These are phyloP conservation scores for Ramphastos sulfuratus DNA, from an alignment of 2,113 vertebrate genomes.

Conservation along the genomic window DNA sequence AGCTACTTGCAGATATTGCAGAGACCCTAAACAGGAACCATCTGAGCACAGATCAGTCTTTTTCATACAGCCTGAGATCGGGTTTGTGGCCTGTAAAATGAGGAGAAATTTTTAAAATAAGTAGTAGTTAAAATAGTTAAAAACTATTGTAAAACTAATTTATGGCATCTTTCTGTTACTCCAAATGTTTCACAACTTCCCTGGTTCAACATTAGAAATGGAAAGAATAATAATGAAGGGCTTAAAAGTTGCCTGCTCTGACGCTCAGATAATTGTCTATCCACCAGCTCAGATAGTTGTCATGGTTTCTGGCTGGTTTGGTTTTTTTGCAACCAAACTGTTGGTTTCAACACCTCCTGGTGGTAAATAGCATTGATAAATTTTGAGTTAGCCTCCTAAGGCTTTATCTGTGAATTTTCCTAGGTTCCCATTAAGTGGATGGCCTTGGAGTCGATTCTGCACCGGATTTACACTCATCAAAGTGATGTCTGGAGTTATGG, in stretches of 20 bases:
- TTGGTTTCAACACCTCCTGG: conserved; percentile 20
- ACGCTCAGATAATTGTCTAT: not conserved
- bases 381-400: not conserved
- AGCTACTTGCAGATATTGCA: not conserved
- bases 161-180: not conserved
- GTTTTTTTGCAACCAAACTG: not conserved
- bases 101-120: not conserved
- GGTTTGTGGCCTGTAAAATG: not conserved
- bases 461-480: conserved; percentile 94
- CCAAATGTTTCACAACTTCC: not conserved
- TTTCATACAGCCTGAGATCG: not conserved
- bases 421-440: conserved; percentile 99
- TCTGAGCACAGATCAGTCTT: not conserved
- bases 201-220: not conserved
- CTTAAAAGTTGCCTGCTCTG: not conserved
- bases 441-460: conserved; percentile 94
- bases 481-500: conserved; percentile 98
- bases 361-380: not conserved
- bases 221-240: not conserved
- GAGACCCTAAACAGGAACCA: conserved; percentile 28
- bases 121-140: not conserved
- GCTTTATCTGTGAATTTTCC: not conserved
- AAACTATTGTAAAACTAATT: not conserved
- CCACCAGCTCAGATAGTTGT: not conserved
- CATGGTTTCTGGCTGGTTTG: not conserved